A percentile compares a stretch with the other conserved stretches of the same genome.
phyloP scores from a whole-genome alignment of 2,888 invertebrate species.

The Polydrusus pterygomalis region DNA sequence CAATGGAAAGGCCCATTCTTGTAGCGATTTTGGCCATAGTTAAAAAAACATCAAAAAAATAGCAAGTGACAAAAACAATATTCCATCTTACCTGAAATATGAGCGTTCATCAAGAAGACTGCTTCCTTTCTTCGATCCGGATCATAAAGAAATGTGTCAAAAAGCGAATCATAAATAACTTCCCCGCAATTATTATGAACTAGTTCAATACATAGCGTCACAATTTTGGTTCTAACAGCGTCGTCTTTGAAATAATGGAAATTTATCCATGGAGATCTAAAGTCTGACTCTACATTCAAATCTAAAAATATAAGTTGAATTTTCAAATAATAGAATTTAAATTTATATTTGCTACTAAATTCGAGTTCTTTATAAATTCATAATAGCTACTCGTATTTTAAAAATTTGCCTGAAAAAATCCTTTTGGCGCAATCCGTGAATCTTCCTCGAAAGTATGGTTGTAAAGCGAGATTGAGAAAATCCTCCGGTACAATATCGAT shows the following conservation, averaged over 20 bases:
- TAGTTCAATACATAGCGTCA: conserved; percentile 75
- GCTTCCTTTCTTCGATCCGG: conserved; percentile 77
- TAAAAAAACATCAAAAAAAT: too few relatives aligned
- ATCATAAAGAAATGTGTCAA: conserved; percentile 75
- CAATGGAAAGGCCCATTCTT: too few relatives aligned
- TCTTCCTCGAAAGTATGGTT: too few relatives aligned
- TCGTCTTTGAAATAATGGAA: conserved; percentile 77
- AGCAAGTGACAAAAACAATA: neutral
- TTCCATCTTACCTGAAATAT: conserved; percentile 58
- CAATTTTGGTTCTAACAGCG: conserved; percentile 73
- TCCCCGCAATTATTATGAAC: conserved; percentile 74
- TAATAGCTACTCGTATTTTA: too few relatives aligned
- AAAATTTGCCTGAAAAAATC: too few relatives aligned
- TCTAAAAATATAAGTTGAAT: conserved; percentile 61
- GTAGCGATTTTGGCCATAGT: too few relatives aligned
- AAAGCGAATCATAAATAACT: conserved; percentile 78
- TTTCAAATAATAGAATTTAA: too few relatives aligned
- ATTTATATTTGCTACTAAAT: too few relatives aligned
- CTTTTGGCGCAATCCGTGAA: too few relatives aligned
- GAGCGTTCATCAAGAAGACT: conserved; percentile 76
- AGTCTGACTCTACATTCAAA: conserved; percentile 68
- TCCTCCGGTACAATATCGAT: too few relatives aligned
- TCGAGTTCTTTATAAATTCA: too few relatives aligned
- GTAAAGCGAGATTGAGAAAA: too few relatives aligned
- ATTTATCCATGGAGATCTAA: conserved; percentile 77